Conservation (phyloP, 2,888 invertebrate species). For the Cepaea hortensis region DNA sequence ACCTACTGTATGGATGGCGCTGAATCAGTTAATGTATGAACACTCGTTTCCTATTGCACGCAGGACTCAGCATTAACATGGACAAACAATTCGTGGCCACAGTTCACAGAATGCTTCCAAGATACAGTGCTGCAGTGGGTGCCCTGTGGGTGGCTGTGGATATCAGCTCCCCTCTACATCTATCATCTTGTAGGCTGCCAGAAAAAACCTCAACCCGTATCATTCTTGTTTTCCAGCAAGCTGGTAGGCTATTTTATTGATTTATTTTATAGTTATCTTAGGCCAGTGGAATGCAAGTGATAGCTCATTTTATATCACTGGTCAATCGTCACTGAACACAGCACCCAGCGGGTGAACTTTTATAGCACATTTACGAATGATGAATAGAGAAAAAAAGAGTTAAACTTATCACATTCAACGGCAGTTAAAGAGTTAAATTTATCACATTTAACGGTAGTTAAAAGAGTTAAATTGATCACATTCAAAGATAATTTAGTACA, state of each 20-base stretch:
- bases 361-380: background rate
- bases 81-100: slow-evolving; percentile 77
- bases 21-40: no score
- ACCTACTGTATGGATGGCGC: no score
- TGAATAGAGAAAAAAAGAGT: no score
- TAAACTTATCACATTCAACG: no score
- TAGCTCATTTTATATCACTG: no score
- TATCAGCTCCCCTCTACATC: slow-evolving; percentile 81
- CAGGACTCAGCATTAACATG: slow-evolving; percentile 31
- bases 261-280: no score
- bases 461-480: no score
- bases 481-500: background rate
- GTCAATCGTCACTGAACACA: no score
- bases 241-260: slow-evolving; percentile 27
- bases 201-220: slow-evolving; percentile 7
- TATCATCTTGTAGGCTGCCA: slow-evolving; percentile 51
- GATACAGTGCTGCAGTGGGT: slow-evolving; percentile 91
- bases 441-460: no score
- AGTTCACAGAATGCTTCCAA: slow-evolving; percentile 93
- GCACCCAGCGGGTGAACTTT: background rate
- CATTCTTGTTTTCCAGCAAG: slow-evolving; percentile 37
- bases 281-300: no score
- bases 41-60: background rate
- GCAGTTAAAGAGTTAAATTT: no score
- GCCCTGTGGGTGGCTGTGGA: slow-evolving; percentile 89